Evolutionary conservation across 2,797 vertebrate genomes (phyloP), one percentile per base, ranked within the genome.

Genomic region (Microchirus variegatus): DNA sequence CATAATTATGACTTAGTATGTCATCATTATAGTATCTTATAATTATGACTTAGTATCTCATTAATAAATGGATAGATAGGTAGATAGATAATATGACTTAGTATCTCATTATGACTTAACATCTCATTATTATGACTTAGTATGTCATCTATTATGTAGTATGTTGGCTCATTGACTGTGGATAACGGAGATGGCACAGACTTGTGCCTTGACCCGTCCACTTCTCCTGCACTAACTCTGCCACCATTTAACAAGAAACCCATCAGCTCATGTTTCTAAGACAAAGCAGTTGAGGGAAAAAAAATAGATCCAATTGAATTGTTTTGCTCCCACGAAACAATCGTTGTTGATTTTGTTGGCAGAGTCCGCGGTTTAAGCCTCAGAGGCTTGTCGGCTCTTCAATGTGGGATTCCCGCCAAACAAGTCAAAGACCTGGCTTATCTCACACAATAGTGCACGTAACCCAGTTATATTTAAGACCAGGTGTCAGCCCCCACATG

Each of bases 371-470:
- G 53, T 14, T 42, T 78, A 82, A 83, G 59, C 68, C 70, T 46
- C 40, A 3, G 47, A 41, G 54, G 55, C 53, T 70, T 53, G 59
- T 59, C 56, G 59, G 70, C 70, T 67, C 41, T 36, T 43, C 18
- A 71, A 65, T 52, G 66, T 69, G 42, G 69, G 74, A 76, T 60
- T 75, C 57, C 38, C 9, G 63, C 75, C 80, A 78, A 82, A 83
- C 63, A 15, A 1, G 22, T 53, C 68, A 71, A 81, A 86, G 73
- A 62, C 73, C 70, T 0, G 49, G 79, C 76, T 87, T 86, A 90
- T 59, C 54, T 40, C 46, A 43, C 70, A 86, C 86, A 85, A 88
- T 77, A 26, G 77, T 45, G 12, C 16, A 11, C 19, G 44, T 51
- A 66, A 62, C 51, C 48, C 15, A 40, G 37, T 63, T 83, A 63